Evolutionary conservation across 2,797 vertebrate genomes (phyloP), one percentile per base, ranked within the genome.

Genomic region (Hylomyscus alleni): DNA sequence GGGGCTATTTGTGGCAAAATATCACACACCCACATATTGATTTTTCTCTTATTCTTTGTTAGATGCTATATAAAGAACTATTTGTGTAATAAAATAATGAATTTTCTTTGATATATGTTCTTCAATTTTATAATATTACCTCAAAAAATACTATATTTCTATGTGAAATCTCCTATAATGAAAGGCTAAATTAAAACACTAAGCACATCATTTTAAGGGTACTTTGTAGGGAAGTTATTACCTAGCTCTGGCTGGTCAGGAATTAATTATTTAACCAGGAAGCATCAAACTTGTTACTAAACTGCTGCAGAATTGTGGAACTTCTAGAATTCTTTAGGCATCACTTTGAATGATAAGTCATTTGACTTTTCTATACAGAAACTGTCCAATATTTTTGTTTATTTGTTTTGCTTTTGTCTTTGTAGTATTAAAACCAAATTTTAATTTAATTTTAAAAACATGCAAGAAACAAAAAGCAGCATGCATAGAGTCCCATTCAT

Each of bases 1-100:
- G 97, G 97, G 10, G 20, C 94, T 97, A 73, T n/a, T 73, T 97
- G 97, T 95, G 85, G 95, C 82, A 87, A 86, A 85, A 93, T 93
- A 96, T 60, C 69, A 72, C n/a, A 20, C 20, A 26, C 20, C 54
- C n/a, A 31, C 37, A 83, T 31, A 85, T 97, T 98, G 90, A 94
- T 97, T 98, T 98, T 95, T 97, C 97, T 93, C 96, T 65, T 60
- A 89, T 11, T 93, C 34, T 94, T 90, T 37, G 62, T 65, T 37
- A 97, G 94, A 91, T 96, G 52, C 20, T 93, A 86, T 92, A 96
- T 96, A 96, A 97, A 95, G 95, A 98, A 91, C 77, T 95, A 97
- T 94, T 97, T 98, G 95, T 85, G 96, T 54, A 97, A 98, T 97
- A 97, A 98, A 98, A 54, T 93, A 97, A 97, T 95, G 22, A 54